phyloP scores from a whole-genome alignment of 2,797 vertebrate species.

The Macropus fuliginosus region DNA sequence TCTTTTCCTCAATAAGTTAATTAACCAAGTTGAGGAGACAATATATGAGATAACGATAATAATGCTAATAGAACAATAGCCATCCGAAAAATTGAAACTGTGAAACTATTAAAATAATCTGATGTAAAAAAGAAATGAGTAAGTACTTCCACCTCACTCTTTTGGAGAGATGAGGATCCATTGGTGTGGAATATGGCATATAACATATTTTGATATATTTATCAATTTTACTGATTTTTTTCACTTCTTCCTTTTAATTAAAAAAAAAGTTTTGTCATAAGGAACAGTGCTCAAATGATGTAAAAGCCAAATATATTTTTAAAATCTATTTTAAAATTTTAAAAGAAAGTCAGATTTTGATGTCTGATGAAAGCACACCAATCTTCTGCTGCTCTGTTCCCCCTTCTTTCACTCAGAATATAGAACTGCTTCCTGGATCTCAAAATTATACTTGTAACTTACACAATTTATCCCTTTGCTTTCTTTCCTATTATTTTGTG shows the following conservation, averaged over 20 bases:
- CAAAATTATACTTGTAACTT: not conserved
- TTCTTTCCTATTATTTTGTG: not conserved
- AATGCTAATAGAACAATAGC: not conserved
- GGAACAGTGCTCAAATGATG: not conserved
- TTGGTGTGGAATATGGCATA: not conserved
- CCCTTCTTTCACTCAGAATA: not conserved
- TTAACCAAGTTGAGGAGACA: not conserved
- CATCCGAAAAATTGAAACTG: not conserved
- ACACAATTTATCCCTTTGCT: not conserved
- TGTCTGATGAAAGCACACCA: not conserved
- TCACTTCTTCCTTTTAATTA: conserved; percentile 1
- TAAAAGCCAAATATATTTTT: not conserved
- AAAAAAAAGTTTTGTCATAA: not conserved
- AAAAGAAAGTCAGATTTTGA: not conserved
- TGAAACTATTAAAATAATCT: not conserved
- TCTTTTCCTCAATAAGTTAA: not conserved
- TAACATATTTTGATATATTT: not conserved
- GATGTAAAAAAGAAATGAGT: not conserved
- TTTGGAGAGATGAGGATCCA: not conserved
- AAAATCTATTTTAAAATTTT: not conserved
- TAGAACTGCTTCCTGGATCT: not conserved
- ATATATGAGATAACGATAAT: not conserved
- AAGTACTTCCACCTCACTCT: not conserved
- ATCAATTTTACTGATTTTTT: not conserved
- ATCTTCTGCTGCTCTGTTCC: not conserved